These are phyloP conservation scores for Galagoides demidoff DNA, from an alignment of 2,797 vertebrate species.

Conservation along the genomic window DNA sequence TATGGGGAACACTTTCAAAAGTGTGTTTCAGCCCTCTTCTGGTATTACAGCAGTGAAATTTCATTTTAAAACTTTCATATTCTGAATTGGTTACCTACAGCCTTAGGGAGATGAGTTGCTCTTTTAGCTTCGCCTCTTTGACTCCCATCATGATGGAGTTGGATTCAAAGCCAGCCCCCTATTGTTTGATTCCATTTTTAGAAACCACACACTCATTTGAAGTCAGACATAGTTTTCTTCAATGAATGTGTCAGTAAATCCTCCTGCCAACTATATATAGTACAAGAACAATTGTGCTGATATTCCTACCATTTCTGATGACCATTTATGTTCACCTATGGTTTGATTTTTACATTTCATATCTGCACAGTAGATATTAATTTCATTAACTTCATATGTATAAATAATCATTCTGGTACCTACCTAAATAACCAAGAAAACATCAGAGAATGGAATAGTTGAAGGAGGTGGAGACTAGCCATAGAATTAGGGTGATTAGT, in stretches of 20 bases:
- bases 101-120: neutral
- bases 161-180: neutral
- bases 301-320: neutral
- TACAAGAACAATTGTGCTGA: neutral
- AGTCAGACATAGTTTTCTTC: constrained; percentile 37
- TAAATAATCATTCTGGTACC: neutral
- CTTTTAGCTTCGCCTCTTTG: neutral
- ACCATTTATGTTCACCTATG: neutral
- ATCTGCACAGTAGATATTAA: neutral
- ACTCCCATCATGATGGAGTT: neutral
- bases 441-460: neutral
- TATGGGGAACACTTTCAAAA: constrained; percentile 7
- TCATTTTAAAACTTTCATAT: constrained; percentile 6
- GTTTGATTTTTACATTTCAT: neutral
- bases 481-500: neutral
- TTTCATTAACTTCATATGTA: neutral
- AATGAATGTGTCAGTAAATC: neutral
- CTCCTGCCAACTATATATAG: neutral
- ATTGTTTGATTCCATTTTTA: neutral
- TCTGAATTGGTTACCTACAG: constrained; percentile 43
- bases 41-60: neutral
- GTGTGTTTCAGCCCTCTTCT: neutral
- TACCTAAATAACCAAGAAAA: constrained; percentile 26
- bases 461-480: neutral
- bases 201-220: neutral